These are phyloP conservation scores for Anseranas semipalmata DNA, from an alignment of 2,113 vertebrate genomes.

Conservation along the genomic window DNA sequence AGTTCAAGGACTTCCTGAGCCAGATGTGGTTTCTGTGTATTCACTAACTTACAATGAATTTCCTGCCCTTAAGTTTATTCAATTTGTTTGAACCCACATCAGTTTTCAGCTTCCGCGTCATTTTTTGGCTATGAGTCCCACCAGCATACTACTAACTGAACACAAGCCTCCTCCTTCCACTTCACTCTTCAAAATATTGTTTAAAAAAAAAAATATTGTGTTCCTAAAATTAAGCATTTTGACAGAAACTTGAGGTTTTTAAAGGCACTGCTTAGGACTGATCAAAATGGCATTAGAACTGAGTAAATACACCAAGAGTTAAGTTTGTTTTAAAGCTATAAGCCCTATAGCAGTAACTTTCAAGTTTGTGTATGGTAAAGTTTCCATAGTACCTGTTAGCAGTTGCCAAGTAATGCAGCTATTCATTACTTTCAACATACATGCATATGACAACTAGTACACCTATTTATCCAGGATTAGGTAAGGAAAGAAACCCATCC, in stretches of 20 bases:
- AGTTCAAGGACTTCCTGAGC: slow-evolving; percentile 41
- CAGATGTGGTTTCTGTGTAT: not conserved
- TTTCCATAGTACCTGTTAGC: not conserved
- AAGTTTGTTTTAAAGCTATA: not conserved
- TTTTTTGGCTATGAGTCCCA: not conserved
- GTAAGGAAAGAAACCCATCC: not conserved
- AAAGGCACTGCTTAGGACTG: not conserved
- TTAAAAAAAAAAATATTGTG: not conserved
- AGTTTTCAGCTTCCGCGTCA: not conserved
- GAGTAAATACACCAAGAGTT: not conserved
- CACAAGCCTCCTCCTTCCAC: not conserved
- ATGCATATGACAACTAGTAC: not conserved
- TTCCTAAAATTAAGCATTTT: not conserved
- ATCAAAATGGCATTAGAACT: not conserved
- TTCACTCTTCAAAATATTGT: not conserved
- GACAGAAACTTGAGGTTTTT: not conserved
- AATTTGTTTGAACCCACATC: not conserved
- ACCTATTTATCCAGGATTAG: not conserved
- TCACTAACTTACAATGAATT: slow-evolving; percentile 18
- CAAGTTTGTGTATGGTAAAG: not conserved
- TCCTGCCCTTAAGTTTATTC: not conserved
- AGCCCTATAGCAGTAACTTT: not conserved
- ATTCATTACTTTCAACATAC: not conserved
- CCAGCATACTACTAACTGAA: not conserved
- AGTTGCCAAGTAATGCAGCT: not conserved